Percentiles rank a stretch among this genome's conserved stretches.
Conservation (phyloP, 2,888 invertebrate species). For the Drosophila mettleri region DNA sequence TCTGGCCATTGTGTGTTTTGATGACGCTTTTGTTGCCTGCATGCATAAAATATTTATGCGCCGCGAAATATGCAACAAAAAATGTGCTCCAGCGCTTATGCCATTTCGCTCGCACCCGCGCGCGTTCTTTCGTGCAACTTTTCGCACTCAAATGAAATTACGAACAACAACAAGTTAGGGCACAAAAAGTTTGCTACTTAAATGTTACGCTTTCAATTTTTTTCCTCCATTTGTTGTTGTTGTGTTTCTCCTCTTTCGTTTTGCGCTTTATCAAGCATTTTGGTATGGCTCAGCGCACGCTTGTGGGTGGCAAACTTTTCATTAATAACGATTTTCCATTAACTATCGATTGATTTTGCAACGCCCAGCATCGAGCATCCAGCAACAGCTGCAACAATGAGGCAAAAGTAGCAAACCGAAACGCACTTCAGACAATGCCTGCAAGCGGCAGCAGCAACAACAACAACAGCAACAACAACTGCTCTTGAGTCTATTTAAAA, state of each 20-base stretch:
- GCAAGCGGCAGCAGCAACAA: constrained; percentile 51
- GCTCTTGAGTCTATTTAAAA: constrained; percentile 80
- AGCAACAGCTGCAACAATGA: constrained; percentile 45
- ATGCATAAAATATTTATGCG: constrained; percentile 79
- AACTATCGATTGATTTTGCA: constrained; percentile 85
- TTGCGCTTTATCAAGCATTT: constrained; percentile 83
- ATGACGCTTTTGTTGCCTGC: constrained; percentile 71
- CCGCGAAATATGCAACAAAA: constrained; percentile 75
- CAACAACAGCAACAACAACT: constrained; percentile 60
- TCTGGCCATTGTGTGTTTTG: constrained; percentile 55
- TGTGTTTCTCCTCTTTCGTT: constrained; percentile 4
- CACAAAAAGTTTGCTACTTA: constrained; percentile 70
- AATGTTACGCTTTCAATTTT: constrained; percentile 68
- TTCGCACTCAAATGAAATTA: constrained; percentile 83
- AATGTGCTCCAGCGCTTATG: constrained; percentile 26
- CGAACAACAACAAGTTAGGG: constrained; percentile 37
- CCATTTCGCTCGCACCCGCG: constrained; percentile 49
- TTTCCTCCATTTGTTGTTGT: constrained; percentile 28
- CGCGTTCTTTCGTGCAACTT: constrained; percentile 79
- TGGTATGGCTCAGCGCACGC: constrained; percentile 79
- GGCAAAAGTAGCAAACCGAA: constrained; percentile 69
- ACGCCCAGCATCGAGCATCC: constrained; percentile 58
- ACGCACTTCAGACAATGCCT: constrained; percentile 81
- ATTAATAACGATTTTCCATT: constrained; percentile 85
- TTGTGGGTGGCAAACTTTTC: constrained; percentile 80